phyloP scores from a whole-genome alignment of 2,113 vertebrate genomes.

The Guaruba guarouba region DNA sequence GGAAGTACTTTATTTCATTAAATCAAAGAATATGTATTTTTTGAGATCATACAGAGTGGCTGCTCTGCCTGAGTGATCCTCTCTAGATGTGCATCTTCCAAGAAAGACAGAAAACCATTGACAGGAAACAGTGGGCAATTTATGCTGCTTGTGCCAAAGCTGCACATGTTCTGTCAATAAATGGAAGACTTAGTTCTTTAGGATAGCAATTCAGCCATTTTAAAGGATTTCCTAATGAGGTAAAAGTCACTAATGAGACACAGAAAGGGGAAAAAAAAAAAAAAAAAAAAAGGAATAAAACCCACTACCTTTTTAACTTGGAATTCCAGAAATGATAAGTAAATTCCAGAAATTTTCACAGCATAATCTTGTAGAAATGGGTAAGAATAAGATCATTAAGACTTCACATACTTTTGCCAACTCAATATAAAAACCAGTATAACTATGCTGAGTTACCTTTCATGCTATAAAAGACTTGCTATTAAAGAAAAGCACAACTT shows the following conservation, averaged over 20 bases:
- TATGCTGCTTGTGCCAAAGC: background rate
- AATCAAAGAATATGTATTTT: background rate
- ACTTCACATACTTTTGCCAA: background rate
- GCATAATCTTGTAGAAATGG: fast-evolving
- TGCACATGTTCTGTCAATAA: background rate
- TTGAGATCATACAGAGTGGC: background rate
- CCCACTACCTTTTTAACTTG: background rate
- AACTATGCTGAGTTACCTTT: background rate
- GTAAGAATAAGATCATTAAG: background rate
- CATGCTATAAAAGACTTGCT: background rate
- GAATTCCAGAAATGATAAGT: background rate
- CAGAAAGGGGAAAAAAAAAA: fast-evolving
- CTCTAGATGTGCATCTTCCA: background rate
- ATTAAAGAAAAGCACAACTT: background rate
- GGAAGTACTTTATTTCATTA: background rate
- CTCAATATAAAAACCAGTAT: background rate
- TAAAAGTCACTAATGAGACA: slow-evolving; percentile 11
- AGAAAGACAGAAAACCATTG: background rate
- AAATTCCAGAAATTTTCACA: background rate
- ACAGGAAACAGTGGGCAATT: background rate
- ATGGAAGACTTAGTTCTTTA: slow-evolving; percentile 31
- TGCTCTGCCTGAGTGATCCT: background rate
- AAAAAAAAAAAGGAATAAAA: background rate
- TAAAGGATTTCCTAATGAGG: slow-evolving; percentile 27
- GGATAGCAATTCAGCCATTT: slow-evolving; percentile 11